Percentiles rank a stretch among this genome's conserved stretches.
Conservation (phyloP, 2,888 invertebrate species). For the Anaspis maculata region DNA sequence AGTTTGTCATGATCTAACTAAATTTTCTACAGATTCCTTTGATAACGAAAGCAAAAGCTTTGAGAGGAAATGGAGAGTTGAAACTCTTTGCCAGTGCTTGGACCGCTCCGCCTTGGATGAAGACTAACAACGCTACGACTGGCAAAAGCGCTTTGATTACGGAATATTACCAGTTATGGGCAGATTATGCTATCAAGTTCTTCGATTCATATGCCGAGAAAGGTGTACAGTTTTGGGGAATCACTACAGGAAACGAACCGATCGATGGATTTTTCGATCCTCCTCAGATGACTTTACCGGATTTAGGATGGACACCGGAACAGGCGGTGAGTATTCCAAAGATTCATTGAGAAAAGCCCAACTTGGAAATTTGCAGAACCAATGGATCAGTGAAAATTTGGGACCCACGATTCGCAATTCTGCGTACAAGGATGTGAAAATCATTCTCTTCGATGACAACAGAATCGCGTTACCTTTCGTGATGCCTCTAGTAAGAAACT, state of each 20-base stretch:
- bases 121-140: slow-evolving; percentile 33
- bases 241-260: slow-evolving; percentile 85
- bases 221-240: slow-evolving; percentile 67
- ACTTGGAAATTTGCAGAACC: slow-evolving; percentile 38
- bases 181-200: slow-evolving; percentile 73
- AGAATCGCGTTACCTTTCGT: slow-evolving; percentile 15
- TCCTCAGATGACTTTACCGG: no score
- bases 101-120: slow-evolving; percentile 48
- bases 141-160: slow-evolving; percentile 31
- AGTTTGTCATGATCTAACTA: no score
- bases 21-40: slow-evolving; percentile 21
- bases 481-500: slow-evolving; percentile 9
- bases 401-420: slow-evolving; percentile 62
- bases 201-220: slow-evolving; percentile 63
- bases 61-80: slow-evolving; percentile 2
- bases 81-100: slow-evolving; percentile 40
- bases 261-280: slow-evolving; percentile 39
- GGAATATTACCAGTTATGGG: slow-evolving; percentile 64
- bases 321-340: slow-evolving; percentile 3
- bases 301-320: no score
- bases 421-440: slow-evolving; percentile 51
- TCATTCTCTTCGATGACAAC: slow-evolving; percentile 67
- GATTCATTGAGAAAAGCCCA: no score
- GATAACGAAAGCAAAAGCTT: slow-evolving; percentile 10
- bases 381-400: slow-evolving; percentile 62